Conservation (phyloP, 30 jellyfish, hydroid and myxozoan species). For the Sanderia malayensis region DNA sequence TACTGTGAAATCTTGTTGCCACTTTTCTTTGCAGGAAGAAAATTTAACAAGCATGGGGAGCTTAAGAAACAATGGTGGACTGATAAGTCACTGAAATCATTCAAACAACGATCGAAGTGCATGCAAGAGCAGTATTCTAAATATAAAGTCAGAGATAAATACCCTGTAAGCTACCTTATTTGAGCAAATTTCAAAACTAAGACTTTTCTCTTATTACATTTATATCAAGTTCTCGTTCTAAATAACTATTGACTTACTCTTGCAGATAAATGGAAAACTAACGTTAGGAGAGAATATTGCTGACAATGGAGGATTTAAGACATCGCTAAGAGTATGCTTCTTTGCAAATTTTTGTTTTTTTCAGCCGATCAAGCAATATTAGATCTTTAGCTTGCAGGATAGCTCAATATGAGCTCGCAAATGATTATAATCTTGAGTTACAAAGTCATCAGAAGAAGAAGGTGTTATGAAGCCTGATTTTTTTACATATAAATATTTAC, state of each 20-base stretch:
- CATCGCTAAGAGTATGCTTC: constrained; percentile 77
- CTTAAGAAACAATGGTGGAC: constrained; percentile 97
- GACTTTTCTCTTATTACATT: background rate
- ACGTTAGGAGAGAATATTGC: constrained; percentile 98
- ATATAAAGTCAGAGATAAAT: constrained; percentile 83
- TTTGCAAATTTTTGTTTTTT: background rate
- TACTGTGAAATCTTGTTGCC: too few relatives aligned
- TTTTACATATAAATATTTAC: background rate
- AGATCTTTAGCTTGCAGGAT: background rate
- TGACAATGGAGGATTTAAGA: constrained; percentile 97
- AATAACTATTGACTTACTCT: too few relatives aligned
- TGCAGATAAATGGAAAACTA: constrained; percentile 86
- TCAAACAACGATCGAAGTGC: constrained; percentile 81
- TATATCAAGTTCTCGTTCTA: too few relatives aligned
- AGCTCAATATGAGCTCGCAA: too few relatives aligned
- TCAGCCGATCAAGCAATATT: background rate
- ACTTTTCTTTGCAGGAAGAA: constrained; percentile 45
- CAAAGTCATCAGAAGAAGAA: too few relatives aligned
- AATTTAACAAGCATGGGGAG: constrained; percentile 95
- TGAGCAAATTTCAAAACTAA: background rate
- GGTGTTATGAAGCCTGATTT: too few relatives aligned
- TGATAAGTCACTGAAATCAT: constrained; percentile 56
- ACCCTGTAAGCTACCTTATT: constrained; percentile 64
- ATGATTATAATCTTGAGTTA: too few relatives aligned
- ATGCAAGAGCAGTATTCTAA: constrained; percentile 85